Base-by-base conservation (phyloP, 2,888 invertebrate genomes). In the Aquatica leii region DNA sequence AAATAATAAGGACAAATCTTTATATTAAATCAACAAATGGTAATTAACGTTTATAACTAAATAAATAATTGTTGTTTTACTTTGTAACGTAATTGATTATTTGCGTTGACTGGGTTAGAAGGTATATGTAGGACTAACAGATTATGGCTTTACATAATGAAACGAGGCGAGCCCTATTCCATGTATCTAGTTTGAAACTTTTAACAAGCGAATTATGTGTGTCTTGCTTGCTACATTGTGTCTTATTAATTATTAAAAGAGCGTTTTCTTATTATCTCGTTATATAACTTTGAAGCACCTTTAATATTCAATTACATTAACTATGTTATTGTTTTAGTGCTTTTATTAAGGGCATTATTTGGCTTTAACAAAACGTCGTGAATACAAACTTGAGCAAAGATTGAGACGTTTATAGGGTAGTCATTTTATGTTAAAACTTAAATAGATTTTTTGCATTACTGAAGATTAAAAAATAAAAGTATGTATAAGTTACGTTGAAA, bases 231-330 rank as follows among this genome's bases (percentile, higher is more conserved):
- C 66, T 59, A 63, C 73, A 67, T 68, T 60, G 17, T 66, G 69
- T 71, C 71, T 71, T 73, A 72, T 73, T 72, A 72, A 71, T 72
- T 73, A 72, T 71, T 72, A 72, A 72, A 69, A 54, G 60, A 55
- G 49, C 20, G 59, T 51, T 64, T 64, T 48, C 55, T 59, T 56
- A 59, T 60, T 59, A 63, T 59, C 52, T 60, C 54, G 54, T 60
- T 59, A 52, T 52, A 52, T 52, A 51, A 35, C 51, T 52, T 43
- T 52, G 35, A 18, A 43, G 31, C 35, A 43, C 35, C 59, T 58
- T 46, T 46, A 46, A 46, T 46, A 46, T 46, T 46, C 46, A 46
- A 46, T 46, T 46, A 46, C 46, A 20, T 18, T 46, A 46, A 46
- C 46, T 18, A 20, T n/a, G 20, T 46, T 18, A 46, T 46, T 46